Evolutionary conservation across 1,140 invertebrate species (phyloP).

Genomic region (Drosophila kurseongensis): DNA sequence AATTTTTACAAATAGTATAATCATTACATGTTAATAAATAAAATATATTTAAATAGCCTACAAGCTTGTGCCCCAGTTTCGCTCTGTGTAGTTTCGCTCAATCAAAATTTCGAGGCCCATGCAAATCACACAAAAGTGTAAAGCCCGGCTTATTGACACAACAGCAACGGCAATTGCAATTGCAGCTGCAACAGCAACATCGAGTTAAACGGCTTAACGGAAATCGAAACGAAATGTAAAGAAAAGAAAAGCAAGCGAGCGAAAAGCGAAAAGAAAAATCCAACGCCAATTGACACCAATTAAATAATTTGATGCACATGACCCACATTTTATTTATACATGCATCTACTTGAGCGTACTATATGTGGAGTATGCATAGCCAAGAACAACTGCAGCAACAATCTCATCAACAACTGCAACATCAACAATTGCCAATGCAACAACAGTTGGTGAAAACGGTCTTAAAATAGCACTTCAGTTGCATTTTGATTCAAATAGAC

Average conservation of each 20-base stretch:
- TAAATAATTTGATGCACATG: slow-evolving; percentile 83
- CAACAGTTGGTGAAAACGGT: slow-evolving; percentile 30
- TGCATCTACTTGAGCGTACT: slow-evolving; percentile 23
- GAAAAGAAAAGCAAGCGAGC: slow-evolving; percentile 31
- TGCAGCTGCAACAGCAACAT: not conserved
- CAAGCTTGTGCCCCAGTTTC: not conserved
- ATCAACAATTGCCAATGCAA: slow-evolving; percentile 15
- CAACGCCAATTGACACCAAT: slow-evolving; percentile 79
- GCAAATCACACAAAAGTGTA: slow-evolving; percentile 47
- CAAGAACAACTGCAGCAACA: slow-evolving; percentile 30
- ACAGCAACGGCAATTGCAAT: slow-evolving; percentile 7
- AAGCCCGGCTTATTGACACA: slow-evolving; percentile 46
- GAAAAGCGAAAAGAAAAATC: slow-evolving; percentile 40
- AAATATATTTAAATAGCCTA: no score
- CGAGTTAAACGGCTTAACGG: slow-evolving; percentile 40
- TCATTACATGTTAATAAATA: no score
- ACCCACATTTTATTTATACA: slow-evolving; percentile 80
- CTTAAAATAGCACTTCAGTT: slow-evolving; percentile 34
- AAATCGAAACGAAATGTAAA: slow-evolving; percentile 33
- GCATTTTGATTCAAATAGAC: slow-evolving; percentile 15
- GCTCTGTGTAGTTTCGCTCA: slow-evolving; percentile 4
- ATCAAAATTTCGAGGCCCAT: slow-evolving; percentile 29
- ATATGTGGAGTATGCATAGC: slow-evolving; percentile 28
- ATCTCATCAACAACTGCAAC: slow-evolving; percentile 27
- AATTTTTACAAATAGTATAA: no score